Evolutionary conservation across 1,140 invertebrate genomes (phyloP), one percentile per base, ranked within the genome.

Genomic region (Sitobion miscanthi): DNA sequence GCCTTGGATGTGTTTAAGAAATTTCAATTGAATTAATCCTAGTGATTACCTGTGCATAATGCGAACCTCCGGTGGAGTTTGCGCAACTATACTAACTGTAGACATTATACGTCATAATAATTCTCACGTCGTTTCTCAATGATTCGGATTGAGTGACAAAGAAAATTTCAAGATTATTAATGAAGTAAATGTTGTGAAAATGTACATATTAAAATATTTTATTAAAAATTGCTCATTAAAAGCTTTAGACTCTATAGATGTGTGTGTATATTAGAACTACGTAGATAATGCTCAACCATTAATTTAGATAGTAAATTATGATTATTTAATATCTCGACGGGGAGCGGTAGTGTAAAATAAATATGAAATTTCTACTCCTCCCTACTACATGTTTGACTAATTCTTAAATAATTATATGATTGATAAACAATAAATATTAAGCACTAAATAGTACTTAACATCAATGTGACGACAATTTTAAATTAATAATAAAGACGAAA

Each of bases 21-120:
- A 49, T 25, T 52, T 83, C 17, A 49, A 85, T 92, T 92, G 69
- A 92, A 82, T 82, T 77, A 92, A 52, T 69, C 30, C 62, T 14
- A 83, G 30, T 42, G 38, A 52, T 91, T 49, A 49, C 25, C n/a
- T 91, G 42, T 69, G 88, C 52, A 82, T 83, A 83, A 49, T 82
- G 47, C 20, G 77, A 38, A 92, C 52, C 57, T 45, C 90, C 62
- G 90, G 69, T 83, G 20, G n/a, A 35, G 45, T 52, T 92, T 92
- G n/a, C 91, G 91, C 77, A 83, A 52, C 30, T 38, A 25, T 49
- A 38, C 30, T n/a, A 49, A 49, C 30, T 87, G 6, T n/a, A 87
- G 30, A 49, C 42, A 89, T 88, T 45, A 30, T 86, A 86, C n/a
- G 42, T 42, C 42, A 42, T 42, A 42, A 52, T 86, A 49, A 49